These are phyloP conservation scores for Geotrypetes seraphini DNA, from an alignment of 2,797 vertebrate species.

Conservation along the genomic window DNA sequence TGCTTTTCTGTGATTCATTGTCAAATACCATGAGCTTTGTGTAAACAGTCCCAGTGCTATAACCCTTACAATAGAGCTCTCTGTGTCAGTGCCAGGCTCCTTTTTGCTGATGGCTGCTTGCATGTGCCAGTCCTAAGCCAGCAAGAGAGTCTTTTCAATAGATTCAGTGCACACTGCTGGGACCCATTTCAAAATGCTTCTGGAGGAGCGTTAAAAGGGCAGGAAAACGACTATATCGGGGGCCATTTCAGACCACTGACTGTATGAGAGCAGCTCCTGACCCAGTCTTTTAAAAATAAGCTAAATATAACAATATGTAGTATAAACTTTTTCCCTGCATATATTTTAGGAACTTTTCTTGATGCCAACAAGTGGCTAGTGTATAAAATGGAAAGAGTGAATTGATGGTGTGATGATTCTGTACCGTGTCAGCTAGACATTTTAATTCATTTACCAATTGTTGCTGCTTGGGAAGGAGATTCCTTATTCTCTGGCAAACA, in stretches of 20 bases:
- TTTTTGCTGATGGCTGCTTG: slow-evolving; percentile 30
- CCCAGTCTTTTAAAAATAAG: slow-evolving; percentile 1
- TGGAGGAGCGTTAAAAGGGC: slow-evolving; percentile 26
- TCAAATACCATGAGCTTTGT: slow-evolving; percentile 23
- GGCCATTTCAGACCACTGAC: slow-evolving; percentile 13
- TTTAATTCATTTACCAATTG: too few species aligned
- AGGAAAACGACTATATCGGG: slow-evolving; percentile 11
- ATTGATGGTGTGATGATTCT: too few species aligned
- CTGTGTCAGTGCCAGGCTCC: slow-evolving; percentile 26
- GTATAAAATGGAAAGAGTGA: too few species aligned
- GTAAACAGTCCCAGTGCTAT: slow-evolving; percentile 35
- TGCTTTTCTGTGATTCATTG: slow-evolving; percentile 15
- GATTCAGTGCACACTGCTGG: slow-evolving; percentile 33
- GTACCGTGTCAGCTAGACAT: too few species aligned
- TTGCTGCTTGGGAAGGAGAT: too few species aligned
- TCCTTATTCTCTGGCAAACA: too few species aligned
- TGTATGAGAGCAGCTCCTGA: slow-evolving; percentile 25
- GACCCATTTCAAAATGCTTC: slow-evolving; percentile 35
- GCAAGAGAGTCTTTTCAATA: slow-evolving; percentile 46
- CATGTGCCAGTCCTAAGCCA: slow-evolving; percentile 30
- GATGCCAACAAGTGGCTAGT: rapidly evolving
- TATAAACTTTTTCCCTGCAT: not conserved
- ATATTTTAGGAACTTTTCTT: not conserved
- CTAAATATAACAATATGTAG: not conserved
- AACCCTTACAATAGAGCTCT: slow-evolving; percentile 23